Conservation (phyloP, 2,888 invertebrate species). For the Apocheima hispidaria region DNA sequence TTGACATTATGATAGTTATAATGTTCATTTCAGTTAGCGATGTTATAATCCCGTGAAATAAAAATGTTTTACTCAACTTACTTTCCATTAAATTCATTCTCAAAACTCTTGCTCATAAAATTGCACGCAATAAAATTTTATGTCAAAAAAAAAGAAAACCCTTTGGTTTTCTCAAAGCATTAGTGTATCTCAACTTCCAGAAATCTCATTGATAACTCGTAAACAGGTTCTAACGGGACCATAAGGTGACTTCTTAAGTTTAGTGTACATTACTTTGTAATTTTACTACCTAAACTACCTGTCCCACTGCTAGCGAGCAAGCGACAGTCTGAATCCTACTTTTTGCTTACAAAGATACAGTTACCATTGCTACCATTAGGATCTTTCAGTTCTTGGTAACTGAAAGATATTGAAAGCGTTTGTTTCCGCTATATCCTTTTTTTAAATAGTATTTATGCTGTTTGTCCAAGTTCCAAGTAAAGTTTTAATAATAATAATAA, state of each 20-base stretch:
- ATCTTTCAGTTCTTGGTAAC: too few relatives aligned
- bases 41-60: not conserved
- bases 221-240: constrained; percentile 25
- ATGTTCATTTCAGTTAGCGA: too few relatives aligned
- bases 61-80: not conserved
- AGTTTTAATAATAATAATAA: too few relatives aligned
- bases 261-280: constrained; percentile 34
- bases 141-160: constrained; percentile 13
- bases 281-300: constrained; percentile 25
- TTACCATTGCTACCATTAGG: too few relatives aligned
- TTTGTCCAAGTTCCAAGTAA: too few relatives aligned
- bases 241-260: not conserved
- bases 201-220: constrained; percentile 21
- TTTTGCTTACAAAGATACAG: too few relatives aligned
- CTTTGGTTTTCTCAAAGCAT: constrained; percentile 10
- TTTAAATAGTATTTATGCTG: too few relatives aligned
- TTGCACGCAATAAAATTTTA: constrained; percentile 5
- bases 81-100: constrained; percentile 6
- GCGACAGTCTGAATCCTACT: too few relatives aligned
- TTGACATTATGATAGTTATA: too few relatives aligned
- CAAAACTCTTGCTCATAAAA: constrained; percentile 4
- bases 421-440: too few relatives aligned
- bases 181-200: constrained; percentile 17
- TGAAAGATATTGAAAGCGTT: too few relatives aligned
- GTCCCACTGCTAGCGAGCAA: not conserved